phyloP scores from a whole-genome alignment of 2,888 invertebrate genomes.

The Melolontha melolontha region DNA sequence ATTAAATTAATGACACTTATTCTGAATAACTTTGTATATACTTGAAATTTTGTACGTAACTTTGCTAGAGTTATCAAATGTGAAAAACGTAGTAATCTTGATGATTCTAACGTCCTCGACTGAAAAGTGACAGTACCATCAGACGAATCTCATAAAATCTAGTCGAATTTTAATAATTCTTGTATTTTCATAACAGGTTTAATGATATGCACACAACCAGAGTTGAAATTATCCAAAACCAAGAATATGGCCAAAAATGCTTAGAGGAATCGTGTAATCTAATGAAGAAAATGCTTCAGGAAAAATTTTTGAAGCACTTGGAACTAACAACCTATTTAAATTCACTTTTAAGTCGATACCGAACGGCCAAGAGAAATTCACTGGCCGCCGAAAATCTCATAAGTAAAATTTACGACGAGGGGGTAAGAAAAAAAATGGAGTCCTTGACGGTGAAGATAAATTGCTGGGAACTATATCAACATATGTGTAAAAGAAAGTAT shows the following conservation, averaged over 20 bases:
- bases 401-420: background rate
- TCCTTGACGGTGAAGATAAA: background rate
- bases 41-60: no score
- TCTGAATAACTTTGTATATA: no score
- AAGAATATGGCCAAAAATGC: background rate
- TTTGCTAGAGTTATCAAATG: no score
- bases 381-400: background rate
- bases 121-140: no score
- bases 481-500: background rate
- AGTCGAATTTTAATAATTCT: no score
- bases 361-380: background rate
- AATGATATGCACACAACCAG: conserved; percentile 1
- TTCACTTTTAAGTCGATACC: background rate
- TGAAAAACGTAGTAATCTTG: no score
- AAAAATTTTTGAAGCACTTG: background rate
- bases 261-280: background rate
- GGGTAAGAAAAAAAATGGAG: background rate
- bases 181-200: no score
- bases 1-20: no score
- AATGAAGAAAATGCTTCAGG: background rate
- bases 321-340: background rate
- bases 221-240: background rate
- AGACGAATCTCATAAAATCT: no score
- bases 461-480: conserved; percentile 12
- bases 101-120: no score